Conservation (phyloP, 2,888 invertebrate genomes). For the Glaucopsyche alexis region DNA sequence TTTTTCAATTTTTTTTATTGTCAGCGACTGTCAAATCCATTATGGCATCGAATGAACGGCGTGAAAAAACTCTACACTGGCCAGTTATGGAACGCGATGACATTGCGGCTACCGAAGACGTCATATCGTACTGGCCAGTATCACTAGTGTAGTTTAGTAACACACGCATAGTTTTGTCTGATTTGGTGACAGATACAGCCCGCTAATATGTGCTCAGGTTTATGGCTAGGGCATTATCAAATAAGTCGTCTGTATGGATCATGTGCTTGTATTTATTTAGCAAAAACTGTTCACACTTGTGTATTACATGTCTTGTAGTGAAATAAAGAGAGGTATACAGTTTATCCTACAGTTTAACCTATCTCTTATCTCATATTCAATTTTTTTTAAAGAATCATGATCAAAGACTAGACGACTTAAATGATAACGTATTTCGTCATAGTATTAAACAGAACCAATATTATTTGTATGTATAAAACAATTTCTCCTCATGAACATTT, state of each 20-base stretch:
- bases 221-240: not conserved
- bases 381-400: not conserved
- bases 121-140: not conserved
- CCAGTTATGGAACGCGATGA: too few species aligned
- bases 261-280: not conserved
- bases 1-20: too few species aligned
- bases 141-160: not conserved
- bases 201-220: not conserved
- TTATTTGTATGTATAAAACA: conserved; percentile 35
- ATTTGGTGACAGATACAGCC: conserved; percentile 7
- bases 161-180: not conserved
- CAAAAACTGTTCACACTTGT: not conserved
- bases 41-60: too few species aligned
- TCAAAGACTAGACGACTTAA: not conserved
- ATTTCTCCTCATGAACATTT: not conserved
- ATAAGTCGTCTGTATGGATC: not conserved
- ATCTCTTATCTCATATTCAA: not conserved
- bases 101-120: not conserved
- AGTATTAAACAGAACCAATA: conserved; percentile 61
- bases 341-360: not conserved
- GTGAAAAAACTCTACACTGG: too few species aligned
- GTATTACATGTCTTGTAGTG: not conserved
- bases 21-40: too few species aligned
- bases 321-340: not conserved
- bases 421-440: conserved; percentile 38